Base-by-base conservation (phyloP, 2,797 vertebrate species). In the Sebastes minor region DNA sequence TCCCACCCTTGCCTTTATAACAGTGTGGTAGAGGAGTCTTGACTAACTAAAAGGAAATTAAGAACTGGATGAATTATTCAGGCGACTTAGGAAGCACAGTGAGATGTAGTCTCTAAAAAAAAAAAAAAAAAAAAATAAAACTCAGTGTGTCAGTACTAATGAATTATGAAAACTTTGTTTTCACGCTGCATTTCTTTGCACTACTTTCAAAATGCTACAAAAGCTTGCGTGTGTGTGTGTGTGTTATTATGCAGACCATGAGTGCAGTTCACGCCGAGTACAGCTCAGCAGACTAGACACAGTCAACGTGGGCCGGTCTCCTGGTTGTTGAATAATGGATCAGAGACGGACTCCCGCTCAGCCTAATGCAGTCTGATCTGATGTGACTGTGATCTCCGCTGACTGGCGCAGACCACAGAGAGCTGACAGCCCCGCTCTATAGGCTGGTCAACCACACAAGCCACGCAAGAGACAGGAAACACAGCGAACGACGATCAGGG, bases 311-410 rank as follows among this genome's bases (percentile, higher is more conserved):
- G 91, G 93, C 92, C 65, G 83, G 93, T 94, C 95, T 94, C 94
- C 86, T 91, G 92, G 88, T 94, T 93, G 94, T 80, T 95, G 93
- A 95, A 95, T 95, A 94, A 95, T 95, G 94, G 92, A 95, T 95
- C 92, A 91, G 93, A 95, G 93, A 91, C 90, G 85, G 91, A 94
- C 89, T 93, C 94, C 91, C 86, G 91, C 94, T 94, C 93, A 92
- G 93, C 91, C 87, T 95, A 94, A 94, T 93, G 94, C 93, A 94
- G 92, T 90, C 94, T 94, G 93, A 94, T 94, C 93, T 94, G 94
- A 94, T 93, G 94, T 94, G 92, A 95, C 92, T 94, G 91, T 94
- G 93, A 95, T 95, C 93, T 91, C 89, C 81, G 66, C 87, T 93
- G 94, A 95, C 93, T 94, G 92, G 82, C 90, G 84, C 28, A 70